Conservation (phyloP, 2,888 invertebrate genomes). For the Epicampocera succincta region DNA sequence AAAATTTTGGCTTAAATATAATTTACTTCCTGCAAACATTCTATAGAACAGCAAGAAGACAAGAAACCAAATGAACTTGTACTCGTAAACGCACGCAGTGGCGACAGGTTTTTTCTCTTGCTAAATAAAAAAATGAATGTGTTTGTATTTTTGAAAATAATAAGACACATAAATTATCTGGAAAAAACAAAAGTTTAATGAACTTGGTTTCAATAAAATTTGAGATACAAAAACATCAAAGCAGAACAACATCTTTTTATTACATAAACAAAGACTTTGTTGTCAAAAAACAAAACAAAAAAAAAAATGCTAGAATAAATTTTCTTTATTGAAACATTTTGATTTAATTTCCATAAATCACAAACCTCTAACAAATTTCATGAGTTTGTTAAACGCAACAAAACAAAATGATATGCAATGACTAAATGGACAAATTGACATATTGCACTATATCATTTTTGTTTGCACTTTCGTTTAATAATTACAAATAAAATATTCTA, state of each 20-base stretch:
- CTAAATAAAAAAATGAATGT: neutral
- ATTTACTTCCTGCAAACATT: constrained; percentile 39
- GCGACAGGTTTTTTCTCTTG: constrained; percentile 33
- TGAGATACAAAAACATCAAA: neutral
- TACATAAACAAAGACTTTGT: constrained; percentile 4
- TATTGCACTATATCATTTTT: neutral
- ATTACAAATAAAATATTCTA: neutral
- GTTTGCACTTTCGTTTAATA: neutral
- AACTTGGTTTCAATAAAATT: constrained; percentile 26
- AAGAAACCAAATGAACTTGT: constrained; percentile 11
- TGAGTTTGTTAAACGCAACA: no score
- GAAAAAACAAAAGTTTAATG: constrained; percentile 36
- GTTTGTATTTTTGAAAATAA: constrained; percentile 23
- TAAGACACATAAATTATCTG: constrained; percentile 9
- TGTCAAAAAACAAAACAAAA: neutral
- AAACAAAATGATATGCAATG: no score
- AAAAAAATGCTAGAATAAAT: no score
- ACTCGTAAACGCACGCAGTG: neutral
- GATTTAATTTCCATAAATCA: no score
- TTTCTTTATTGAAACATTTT: no score
- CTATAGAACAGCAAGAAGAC: neutral
- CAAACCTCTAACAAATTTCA: no score
- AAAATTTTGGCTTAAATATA: constrained; percentile 20
- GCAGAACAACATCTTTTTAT: neutral
- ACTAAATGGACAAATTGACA: no score